Base-by-base conservation (phyloP, 2,888 invertebrate genomes). In the Troides aeacus region DNA sequence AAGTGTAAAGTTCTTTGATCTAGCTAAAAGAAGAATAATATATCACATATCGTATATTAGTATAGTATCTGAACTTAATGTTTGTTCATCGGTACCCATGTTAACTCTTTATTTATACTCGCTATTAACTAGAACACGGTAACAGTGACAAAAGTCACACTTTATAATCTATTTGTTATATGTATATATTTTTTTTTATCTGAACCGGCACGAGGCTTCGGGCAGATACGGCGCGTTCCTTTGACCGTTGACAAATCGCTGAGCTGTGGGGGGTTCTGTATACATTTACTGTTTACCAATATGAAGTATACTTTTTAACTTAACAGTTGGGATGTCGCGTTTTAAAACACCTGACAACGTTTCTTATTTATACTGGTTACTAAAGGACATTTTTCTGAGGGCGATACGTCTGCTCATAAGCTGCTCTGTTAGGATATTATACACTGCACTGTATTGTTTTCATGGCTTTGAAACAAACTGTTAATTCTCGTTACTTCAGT, bases 121-220 rank as follows among this genome's bases (percentile, higher is more conserved):
- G 72, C 83, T 82, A 88, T 90, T 88, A 89, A 79, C 72, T 74
- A 72, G 78, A 79, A 87, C 88, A 87, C 81, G 85, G 78, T 75
- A 75, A 80, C 78, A 80, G 86, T 82, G 90, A 89, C 88, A 89
- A 89, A 89, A 87, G 81, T 90, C 85, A 85, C 89, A 88, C 88
- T 85, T 85, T 88, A 88, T 83, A 83, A 76, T 77, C 79, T 88
- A 89, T 90, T 89, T 88, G 90, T 90, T 89, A 88, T 86, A 89
- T 87, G 85, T 84, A 86, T 86, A 88, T 89, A 7, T 85, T 86
- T 84, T 53, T 86, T 84, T 86, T 83, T 83, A 83, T 80, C 77
- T 77, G 76, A 74, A 74, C 62, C 61, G 58, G 42, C 56, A 53
- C 72, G 73, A 76, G 76, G 73, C 69, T 72, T 76, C 75, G 75